These are phyloP conservation scores for Vesta saturnalis DNA, from an alignment of 2,888 invertebrate species.

Conservation along the genomic window DNA sequence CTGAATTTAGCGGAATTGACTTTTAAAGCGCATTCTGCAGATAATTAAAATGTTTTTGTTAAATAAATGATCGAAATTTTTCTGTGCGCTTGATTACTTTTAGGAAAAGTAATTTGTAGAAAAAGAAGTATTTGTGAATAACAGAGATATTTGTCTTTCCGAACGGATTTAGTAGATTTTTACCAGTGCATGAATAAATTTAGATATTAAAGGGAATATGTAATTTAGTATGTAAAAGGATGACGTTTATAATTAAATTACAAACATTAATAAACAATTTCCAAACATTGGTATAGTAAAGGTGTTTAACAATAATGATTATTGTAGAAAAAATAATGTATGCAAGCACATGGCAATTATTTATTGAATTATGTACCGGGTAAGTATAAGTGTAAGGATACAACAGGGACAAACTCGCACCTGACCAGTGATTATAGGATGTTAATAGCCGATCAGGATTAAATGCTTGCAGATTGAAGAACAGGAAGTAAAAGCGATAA, in stretches of 20 bases:
- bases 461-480: constrained; percentile 22
- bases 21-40: constrained; percentile 42
- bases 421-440: constrained; percentile 37
- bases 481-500: constrained; percentile 31
- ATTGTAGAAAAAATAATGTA: constrained; percentile 18
- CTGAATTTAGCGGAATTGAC: constrained; percentile 45
- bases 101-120: constrained; percentile 27
- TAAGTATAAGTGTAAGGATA: constrained; percentile 25
- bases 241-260: constrained; percentile 6
- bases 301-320: constrained; percentile 16
- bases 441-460: constrained; percentile 35
- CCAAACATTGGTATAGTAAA: constrained; percentile 7
- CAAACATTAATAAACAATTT: constrained; percentile 17
- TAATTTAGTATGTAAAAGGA: neutral
- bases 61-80: constrained; percentile 36
- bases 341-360: constrained; percentile 31
- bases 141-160: constrained; percentile 23
- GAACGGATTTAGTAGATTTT: too few relatives aligned
- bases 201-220: too few relatives aligned
- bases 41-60: constrained; percentile 37
- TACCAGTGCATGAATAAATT: too few relatives aligned
- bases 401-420: constrained; percentile 29
- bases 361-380: constrained; percentile 26
- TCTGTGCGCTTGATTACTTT: constrained; percentile 29
- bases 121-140: constrained; percentile 23